These are phyloP conservation scores for Cottoperca gobio DNA, from an alignment of 2,797 vertebrate genomes.

Conservation along the genomic window DNA sequence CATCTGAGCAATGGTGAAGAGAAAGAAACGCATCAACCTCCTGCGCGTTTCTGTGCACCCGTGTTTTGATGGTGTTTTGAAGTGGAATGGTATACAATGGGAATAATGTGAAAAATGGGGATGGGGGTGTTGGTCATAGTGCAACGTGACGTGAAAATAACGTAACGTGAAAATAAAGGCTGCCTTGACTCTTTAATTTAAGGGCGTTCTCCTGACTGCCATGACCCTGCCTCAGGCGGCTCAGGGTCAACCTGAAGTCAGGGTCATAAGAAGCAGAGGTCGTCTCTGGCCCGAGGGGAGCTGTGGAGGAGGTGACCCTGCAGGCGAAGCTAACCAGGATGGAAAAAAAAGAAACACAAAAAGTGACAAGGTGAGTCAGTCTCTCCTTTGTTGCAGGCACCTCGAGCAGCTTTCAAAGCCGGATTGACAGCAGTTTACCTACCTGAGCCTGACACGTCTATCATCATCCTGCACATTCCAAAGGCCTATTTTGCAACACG, in stretches of 20 bases:
- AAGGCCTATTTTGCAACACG: slow-evolving; percentile 31
- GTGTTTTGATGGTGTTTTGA: background rate
- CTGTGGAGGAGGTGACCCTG: slow-evolving; percentile 25
- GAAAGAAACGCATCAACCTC: background rate
- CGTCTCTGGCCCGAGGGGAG: slow-evolving; percentile 31
- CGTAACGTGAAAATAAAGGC: slow-evolving; percentile 45
- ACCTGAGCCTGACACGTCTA: slow-evolving; percentile 32
- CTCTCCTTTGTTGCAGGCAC: slow-evolving; percentile 45
- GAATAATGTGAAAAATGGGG: background rate
- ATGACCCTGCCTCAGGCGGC: slow-evolving; percentile 58
- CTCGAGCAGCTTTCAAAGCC: slow-evolving; percentile 41
- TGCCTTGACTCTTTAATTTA: slow-evolving; percentile 60
- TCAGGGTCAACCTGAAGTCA: slow-evolving; percentile 62
- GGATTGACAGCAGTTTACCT: slow-evolving; percentile 67
- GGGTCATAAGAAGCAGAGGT: slow-evolving; percentile 54
- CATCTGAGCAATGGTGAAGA: background rate
- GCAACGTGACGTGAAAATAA: slow-evolving; percentile 37
- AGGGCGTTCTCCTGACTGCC: slow-evolving; percentile 22
- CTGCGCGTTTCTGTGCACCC: background rate
- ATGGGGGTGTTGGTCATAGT: background rate
- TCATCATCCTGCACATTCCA: slow-evolving; percentile 52
- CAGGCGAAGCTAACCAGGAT: slow-evolving; percentile 40
- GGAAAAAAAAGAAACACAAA: slow-evolving; percentile 20
- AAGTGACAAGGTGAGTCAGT: slow-evolving; percentile 45
- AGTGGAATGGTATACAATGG: background rate